Conservation (phyloP, 2,888 invertebrate species). For the Campoplex capitator region DNA sequence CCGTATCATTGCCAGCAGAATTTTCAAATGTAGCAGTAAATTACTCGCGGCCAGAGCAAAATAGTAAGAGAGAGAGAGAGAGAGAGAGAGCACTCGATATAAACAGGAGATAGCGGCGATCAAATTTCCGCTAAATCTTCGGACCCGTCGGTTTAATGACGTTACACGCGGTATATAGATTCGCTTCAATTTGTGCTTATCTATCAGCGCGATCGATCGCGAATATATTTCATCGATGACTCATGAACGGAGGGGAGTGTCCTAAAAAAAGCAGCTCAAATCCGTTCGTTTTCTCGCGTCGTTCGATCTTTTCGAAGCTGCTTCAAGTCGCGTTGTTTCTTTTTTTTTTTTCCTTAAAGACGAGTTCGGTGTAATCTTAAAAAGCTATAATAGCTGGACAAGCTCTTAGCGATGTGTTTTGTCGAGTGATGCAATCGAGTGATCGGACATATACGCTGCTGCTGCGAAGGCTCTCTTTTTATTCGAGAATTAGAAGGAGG, state of each 20-base stretch:
- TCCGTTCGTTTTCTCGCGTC: background rate
- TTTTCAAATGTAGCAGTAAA: slow-evolving; percentile 59
- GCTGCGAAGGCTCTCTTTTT: slow-evolving; percentile 16
- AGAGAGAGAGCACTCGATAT: slow-evolving; percentile 44
- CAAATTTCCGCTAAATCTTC: slow-evolving; percentile 67
- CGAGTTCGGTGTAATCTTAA: background rate
- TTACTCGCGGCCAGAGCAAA: slow-evolving; percentile 31
- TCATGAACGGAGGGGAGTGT: background rate
- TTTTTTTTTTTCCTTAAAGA: background rate
- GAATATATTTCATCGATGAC: slow-evolving; percentile 43
- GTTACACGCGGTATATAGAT: slow-evolving; percentile 24
- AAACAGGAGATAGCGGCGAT: slow-evolving; percentile 62
- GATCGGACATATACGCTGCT: background rate
- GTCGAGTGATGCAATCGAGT: slow-evolving; percentile 44
- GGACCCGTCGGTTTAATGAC: slow-evolving; percentile 58
- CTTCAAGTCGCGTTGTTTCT: background rate
- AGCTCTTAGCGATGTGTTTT: background rate
- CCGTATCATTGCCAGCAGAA: slow-evolving; percentile 43
- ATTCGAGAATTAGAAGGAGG: slow-evolving; percentile 35
- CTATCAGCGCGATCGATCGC: slow-evolving; percentile 43
- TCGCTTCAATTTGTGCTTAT: slow-evolving; percentile 48
- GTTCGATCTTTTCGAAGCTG: background rate
- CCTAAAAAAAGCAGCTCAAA: background rate
- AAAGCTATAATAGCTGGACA: slow-evolving; percentile 3
- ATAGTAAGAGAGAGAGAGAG: background rate